phyloP scores from a whole-genome alignment of 2,797 vertebrate genomes.

The Gymnothorax javanicus region DNA sequence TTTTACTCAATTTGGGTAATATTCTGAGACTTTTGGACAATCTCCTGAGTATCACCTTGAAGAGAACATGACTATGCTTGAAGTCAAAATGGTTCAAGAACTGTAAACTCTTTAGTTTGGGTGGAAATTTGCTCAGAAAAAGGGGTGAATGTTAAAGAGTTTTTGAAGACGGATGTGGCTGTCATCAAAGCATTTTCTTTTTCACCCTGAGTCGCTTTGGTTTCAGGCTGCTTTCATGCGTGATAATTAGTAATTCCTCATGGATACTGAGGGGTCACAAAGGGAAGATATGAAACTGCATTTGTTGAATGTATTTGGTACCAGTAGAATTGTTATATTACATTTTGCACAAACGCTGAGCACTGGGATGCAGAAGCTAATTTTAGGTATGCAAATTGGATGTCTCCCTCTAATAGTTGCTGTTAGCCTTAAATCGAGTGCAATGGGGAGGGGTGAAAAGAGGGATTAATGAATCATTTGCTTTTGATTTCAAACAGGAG shows the following conservation, averaged over 20 bases:
- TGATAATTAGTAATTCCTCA: neutral
- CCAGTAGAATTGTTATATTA: neutral
- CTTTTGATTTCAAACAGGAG: slow-evolving; percentile 59
- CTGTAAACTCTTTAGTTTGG: too few relatives aligned
- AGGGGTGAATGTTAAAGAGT: too few relatives aligned
- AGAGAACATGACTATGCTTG: too few relatives aligned
- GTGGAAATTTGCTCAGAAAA: too few relatives aligned
- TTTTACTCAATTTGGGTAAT: too few relatives aligned
- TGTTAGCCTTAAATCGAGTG: slow-evolving; percentile 50
- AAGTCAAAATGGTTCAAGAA: too few relatives aligned
- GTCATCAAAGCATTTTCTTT: neutral
- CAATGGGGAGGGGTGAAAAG: slow-evolving; percentile 37
- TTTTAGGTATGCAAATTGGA: slow-evolving; percentile 49
- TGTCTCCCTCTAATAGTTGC: slow-evolving; percentile 43
- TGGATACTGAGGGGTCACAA: neutral
- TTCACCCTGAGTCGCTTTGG: neutral
- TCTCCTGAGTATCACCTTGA: too few relatives aligned
- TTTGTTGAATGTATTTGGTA: neutral
- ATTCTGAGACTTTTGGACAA: too few relatives aligned
- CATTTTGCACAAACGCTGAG: neutral
- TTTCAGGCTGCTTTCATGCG: neutral
- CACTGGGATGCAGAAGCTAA: neutral
- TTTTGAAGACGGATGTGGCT: neutral
- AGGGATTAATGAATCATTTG: slow-evolving; percentile 51
- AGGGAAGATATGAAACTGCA: neutral